phyloP scores from a whole-genome alignment of 2,797 vertebrate genomes.

The Cryptoprocta ferox region DNA sequence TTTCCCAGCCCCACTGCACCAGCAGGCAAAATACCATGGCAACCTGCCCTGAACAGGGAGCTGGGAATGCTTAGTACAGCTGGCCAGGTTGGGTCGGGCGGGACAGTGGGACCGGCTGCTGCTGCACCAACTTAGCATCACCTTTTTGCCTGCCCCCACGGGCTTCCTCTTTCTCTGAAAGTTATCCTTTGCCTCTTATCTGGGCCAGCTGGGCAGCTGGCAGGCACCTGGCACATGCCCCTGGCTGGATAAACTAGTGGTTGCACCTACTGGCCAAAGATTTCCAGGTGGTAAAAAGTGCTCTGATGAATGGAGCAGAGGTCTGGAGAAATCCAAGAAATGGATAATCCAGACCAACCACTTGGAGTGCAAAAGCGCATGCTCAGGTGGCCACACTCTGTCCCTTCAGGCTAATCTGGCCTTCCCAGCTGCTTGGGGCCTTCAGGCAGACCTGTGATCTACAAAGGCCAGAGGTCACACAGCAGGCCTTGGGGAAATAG shows the following conservation, averaged over 20 bases:
- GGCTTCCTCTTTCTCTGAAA: constrained; percentile 60
- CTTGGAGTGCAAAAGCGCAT: constrained; percentile 47
- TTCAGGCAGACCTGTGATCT: neutral
- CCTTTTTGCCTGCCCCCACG: neutral
- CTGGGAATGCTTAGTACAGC: neutral
- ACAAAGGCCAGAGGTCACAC: constrained; percentile 39
- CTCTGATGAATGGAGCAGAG: constrained; percentile 61
- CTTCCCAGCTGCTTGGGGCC: neutral
- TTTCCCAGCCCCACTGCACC: neutral
- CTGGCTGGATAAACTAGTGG: constrained; percentile 49
- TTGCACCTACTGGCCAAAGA: constrained; percentile 29
- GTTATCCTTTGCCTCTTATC: constrained; percentile 32
- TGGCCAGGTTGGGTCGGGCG: neutral
- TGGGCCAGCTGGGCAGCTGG: constrained; percentile 41
- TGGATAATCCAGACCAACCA: constrained; percentile 58
- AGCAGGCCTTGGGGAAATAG: neutral
- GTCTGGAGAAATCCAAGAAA: constrained; percentile 58
- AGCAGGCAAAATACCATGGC: constrained; percentile 65
- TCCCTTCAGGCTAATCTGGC: neutral
- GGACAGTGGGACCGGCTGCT: neutral
- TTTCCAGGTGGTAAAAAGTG: constrained; percentile 51
- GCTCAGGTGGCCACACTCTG: neutral
- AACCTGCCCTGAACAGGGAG: constrained; percentile 28
- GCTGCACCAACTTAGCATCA: neutral
- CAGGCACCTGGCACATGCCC: constrained; percentile 40